Percentiles rank a stretch among this genome's conserved stretches.
Conservation (phyloP, 1,140 invertebrate species). For the Drosophila parvula region DNA sequence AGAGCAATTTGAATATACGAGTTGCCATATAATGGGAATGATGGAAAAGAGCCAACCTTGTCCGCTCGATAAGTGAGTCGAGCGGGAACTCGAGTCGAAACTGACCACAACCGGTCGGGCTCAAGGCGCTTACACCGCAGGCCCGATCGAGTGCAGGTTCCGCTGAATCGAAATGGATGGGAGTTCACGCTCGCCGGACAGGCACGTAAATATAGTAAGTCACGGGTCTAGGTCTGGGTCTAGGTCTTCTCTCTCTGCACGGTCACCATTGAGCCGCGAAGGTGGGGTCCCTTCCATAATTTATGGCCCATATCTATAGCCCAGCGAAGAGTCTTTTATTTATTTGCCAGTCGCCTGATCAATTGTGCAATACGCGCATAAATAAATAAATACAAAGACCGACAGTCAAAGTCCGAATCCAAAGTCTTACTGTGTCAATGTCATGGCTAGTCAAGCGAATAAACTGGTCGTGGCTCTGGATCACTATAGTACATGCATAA, state of each 20-base stretch:
- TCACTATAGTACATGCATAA: background rate
- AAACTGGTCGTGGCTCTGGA: constrained; percentile 43
- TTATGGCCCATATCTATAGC: constrained; percentile 34
- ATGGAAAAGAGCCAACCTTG: constrained; percentile 59
- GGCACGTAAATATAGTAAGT: constrained; percentile 22
- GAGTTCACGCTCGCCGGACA: constrained; percentile 59
- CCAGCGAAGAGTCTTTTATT: constrained; percentile 39
- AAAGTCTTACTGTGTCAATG: constrained; percentile 73
- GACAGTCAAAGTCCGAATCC: constrained; percentile 31
- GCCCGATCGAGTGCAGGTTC: constrained; percentile 37
- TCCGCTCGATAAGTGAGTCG: constrained; percentile 48
- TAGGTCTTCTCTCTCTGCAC: constrained; percentile 49
- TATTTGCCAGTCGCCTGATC: constrained; percentile 35
- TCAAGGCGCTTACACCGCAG: constrained; percentile 69
- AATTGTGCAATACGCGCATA: constrained; percentile 72
- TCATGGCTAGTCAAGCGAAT: constrained; percentile 60
- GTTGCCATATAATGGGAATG: constrained; percentile 10
- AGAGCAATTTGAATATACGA: constrained; percentile 45
- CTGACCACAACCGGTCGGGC: constrained; percentile 71
- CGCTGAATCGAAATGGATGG: constrained; percentile 20
- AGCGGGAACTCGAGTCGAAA: constrained; percentile 42
- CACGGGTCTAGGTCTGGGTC: constrained; percentile 51
- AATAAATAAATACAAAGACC: constrained; percentile 61
- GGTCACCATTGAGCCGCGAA: constrained; percentile 56
- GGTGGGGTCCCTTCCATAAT: constrained; percentile 42